phyloP scores from a whole-genome alignment of 2,797 vertebrate species.

The Martes flavigula region DNA sequence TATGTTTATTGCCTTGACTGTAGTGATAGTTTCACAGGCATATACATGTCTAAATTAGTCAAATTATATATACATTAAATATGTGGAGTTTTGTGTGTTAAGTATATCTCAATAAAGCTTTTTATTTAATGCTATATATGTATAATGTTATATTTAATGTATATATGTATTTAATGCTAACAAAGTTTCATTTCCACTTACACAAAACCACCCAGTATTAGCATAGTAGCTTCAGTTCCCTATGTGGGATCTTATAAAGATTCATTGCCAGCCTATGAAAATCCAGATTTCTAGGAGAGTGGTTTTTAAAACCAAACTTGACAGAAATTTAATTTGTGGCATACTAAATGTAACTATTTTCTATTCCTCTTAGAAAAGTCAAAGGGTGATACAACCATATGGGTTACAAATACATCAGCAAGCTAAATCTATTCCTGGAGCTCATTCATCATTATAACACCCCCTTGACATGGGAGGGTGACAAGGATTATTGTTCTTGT shows the following conservation, averaged over 20 bases:
- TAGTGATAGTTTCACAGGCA: not conserved
- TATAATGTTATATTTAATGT: too few species aligned
- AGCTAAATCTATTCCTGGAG: constrained; percentile 61
- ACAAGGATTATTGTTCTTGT: constrained; percentile 70
- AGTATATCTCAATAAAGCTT: not conserved
- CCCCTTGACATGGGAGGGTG: constrained; percentile 52
- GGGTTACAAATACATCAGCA: constrained; percentile 69
- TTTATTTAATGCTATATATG: not conserved
- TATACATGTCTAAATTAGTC: not conserved
- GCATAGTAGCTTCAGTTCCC: not conserved
- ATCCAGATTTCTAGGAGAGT: constrained; percentile 14
- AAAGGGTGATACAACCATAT: constrained; percentile 72
- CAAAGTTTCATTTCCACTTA: constrained; percentile 1
- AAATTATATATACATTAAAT: not conserved
- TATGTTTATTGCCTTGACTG: not conserved
- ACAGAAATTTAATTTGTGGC: constrained; percentile 77
- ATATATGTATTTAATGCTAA: not conserved
- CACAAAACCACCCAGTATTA: not conserved
- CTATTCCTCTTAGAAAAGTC: constrained; percentile 72
- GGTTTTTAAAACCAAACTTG: constrained; percentile 57
- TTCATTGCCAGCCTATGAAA: constrained; percentile 38
- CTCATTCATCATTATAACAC: constrained; percentile 74
- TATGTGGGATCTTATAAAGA: not conserved
- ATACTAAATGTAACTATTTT: constrained; percentile 73
- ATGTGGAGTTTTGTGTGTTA: not conserved